Conservation (phyloP, 2,113 vertebrate genomes). For the Psammodynastes pulverulentus region DNA sequence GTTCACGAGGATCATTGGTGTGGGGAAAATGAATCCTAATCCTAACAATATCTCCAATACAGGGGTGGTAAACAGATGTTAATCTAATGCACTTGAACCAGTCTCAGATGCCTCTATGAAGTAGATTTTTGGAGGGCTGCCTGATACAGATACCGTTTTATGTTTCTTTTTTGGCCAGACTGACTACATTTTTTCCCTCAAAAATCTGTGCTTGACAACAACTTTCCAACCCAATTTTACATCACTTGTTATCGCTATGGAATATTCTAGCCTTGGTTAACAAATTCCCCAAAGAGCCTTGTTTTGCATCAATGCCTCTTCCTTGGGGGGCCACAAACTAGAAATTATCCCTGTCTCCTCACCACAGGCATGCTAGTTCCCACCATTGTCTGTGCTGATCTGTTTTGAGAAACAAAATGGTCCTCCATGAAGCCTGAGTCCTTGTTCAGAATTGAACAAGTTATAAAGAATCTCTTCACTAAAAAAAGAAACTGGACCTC, state of each 20-base stretch:
- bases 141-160: not conserved
- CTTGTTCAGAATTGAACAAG: not conserved
- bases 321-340: not conserved
- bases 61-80: not conserved
- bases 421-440: not conserved
- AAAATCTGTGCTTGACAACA: not conserved
- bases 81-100: not conserved
- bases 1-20: not conserved
- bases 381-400: not conserved
- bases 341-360: not conserved
- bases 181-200: not conserved
- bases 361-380: not conserved
- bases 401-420: not conserved
- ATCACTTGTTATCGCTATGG: not conserved
- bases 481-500: too few relatives aligned
- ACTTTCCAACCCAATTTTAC: not conserved
- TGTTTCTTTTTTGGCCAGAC: not conserved
- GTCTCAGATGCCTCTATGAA: not conserved
- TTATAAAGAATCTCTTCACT: not conserved
- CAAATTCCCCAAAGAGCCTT: not conserved
- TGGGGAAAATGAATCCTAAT: not conserved
- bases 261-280: not conserved
- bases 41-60: not conserved
- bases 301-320: not conserved
- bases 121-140: not conserved